phyloP scores from a whole-genome alignment of 2,888 invertebrate genomes.

The Lasioglossum marginatum region DNA sequence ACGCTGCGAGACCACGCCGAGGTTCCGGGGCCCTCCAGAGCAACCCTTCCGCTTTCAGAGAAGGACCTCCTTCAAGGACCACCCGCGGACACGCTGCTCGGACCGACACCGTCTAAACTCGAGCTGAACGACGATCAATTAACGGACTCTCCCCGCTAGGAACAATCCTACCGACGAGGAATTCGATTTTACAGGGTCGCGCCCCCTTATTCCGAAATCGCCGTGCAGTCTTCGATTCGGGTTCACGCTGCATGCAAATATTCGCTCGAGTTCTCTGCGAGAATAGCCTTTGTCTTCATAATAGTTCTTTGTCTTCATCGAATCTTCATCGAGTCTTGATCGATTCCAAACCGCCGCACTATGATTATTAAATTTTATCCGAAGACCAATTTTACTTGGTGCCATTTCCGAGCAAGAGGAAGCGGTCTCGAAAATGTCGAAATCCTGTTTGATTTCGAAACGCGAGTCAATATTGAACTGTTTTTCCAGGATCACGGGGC shows the following conservation, averaged over 20 bases:
- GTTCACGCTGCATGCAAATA: not conserved
- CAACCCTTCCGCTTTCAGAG: not conserved
- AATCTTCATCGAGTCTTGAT: no score
- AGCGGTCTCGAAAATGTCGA: not conserved
- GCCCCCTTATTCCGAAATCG: not conserved
- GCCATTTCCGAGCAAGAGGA: no score
- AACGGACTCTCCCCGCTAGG: not conserved
- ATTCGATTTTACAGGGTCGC: constrained; percentile 4
- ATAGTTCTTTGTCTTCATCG: no score
- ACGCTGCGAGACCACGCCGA: constrained; percentile 76
- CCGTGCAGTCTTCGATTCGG: not conserved
- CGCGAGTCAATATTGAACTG: constrained; percentile 25
- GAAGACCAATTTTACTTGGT: no score
- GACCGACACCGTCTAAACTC: not conserved
- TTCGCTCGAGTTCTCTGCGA: not conserved
- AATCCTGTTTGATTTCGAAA: not conserved
- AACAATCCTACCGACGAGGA: not conserved
- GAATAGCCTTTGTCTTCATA: no score
- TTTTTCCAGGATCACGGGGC: constrained; percentile 24
- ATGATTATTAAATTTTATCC: no score
- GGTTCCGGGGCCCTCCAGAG: constrained; percentile 6
- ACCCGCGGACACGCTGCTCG: not conserved
- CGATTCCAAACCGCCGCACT: no score
- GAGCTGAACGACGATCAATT: not conserved
- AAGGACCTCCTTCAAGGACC: not conserved